A percentile compares a stretch with the other conserved stretches of the same genome.
Evolutionary conservation across 2,797 vertebrate genomes (phyloP).

Genomic region (Phyllotis vaccarum): DNA sequence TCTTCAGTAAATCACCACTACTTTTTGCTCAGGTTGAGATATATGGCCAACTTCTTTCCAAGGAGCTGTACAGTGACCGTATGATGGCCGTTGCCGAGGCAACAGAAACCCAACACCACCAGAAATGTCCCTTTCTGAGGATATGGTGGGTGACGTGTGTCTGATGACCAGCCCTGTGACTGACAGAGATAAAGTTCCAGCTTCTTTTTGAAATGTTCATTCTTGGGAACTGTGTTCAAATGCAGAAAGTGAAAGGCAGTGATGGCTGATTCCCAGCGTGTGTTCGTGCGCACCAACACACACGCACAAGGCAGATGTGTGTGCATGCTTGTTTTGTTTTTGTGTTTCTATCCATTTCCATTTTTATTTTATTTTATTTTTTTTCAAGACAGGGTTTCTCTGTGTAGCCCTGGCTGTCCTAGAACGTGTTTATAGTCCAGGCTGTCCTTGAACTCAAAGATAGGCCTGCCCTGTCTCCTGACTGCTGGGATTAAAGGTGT

Average conservation of each 20-base stretch:
- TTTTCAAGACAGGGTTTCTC: neutral
- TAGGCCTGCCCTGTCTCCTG: neutral
- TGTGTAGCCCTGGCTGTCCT: neutral
- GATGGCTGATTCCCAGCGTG: neutral
- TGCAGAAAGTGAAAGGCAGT: neutral
- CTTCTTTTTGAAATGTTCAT: slow-evolving; percentile 32
- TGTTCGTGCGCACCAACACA: too few relatives aligned
- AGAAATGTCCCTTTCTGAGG: slow-evolving; percentile 79
- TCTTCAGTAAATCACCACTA: neutral
- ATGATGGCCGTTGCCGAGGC: slow-evolving; percentile 79
- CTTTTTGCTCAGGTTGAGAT: slow-evolving; percentile 48
- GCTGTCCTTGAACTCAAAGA: neutral
- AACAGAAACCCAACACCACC: slow-evolving; percentile 83
- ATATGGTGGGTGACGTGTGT: slow-evolving; percentile 68
- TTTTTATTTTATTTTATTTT: neutral
- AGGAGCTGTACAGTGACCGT: slow-evolving; percentile 60
- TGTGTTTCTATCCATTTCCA: neutral
- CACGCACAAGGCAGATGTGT: too few relatives aligned
- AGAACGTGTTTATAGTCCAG: neutral
- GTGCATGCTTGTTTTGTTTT: neutral
- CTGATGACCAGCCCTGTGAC: slow-evolving; percentile 70
- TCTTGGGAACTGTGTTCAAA: slow-evolving; percentile 73
- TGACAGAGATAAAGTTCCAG: slow-evolving; percentile 73
- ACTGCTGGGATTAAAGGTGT: neutral
- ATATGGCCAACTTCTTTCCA: slow-evolving; percentile 37